Evolutionary conservation across 2,797 vertebrate species (phyloP), one percentile per base, ranked within the genome.

Genomic region (Silurus lanzhouensis): DNA sequence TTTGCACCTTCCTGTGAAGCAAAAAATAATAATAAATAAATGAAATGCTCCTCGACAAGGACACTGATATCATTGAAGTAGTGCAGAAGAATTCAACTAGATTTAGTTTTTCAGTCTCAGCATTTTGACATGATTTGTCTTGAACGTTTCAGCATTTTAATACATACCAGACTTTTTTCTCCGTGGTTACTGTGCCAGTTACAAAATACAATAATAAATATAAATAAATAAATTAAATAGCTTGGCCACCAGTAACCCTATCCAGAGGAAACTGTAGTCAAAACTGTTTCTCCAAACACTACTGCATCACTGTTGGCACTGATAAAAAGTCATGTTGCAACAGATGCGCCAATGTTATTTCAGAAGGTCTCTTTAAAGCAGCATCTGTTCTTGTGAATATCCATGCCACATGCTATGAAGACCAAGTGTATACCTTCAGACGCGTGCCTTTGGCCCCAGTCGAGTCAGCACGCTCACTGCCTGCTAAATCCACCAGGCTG

Each of bases 401-500:
- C 70, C 27, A 25, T 20, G 60, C 38, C 82, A 63, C n/a, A 19
- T 64, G 82, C 38, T 20, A 74, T 20, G 4, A 38, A 48, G 57
- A 57, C 38, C 76, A 12, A 86, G 74, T 85, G 70, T 90, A 85
- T 93, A 99, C 98, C 97, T 99, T 99, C 91, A 99, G 90, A 89
- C 98, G 95, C 25, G 98, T 99, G 77, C 98, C 98, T 94, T 96
- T 99, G 90, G 98, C 98, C 66, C 98, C 98, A 7, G 98, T 99
- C 74, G 98, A 99, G 93, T 99, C 98, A 60, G 98, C 98, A 83
- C 98, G 94, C 89, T 99, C 98, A 5, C 98, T 99, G 66, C 98
- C 98, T 52, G 98, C 98, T 85, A 99, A 94, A 91, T 99, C 98
- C 91, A 99, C 98, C 58, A 99, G 94, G 92, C 98, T 99, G 88